Evolutionary conservation across 2,113 vertebrate species (phyloP).

Genomic region (Muntiacus reevesi): DNA sequence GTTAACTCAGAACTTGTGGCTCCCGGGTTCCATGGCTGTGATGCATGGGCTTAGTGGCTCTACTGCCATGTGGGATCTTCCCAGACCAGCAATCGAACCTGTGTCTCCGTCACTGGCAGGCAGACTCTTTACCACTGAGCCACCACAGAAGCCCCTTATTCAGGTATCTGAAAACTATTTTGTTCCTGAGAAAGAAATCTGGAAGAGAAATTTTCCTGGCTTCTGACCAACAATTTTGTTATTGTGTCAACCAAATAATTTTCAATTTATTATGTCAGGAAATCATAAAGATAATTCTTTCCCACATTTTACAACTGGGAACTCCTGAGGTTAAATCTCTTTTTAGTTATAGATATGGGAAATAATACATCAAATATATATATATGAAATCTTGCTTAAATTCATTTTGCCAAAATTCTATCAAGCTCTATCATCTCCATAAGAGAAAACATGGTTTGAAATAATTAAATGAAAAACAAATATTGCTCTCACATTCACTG

Average conservation of each 20-base stretch:
- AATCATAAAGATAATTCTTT: conserved; percentile 18
- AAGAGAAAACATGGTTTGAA: not conserved
- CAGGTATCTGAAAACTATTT: not conserved
- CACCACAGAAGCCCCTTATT: not conserved
- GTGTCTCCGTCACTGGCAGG: not conserved
- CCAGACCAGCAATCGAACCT: not conserved
- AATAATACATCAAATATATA: not conserved
- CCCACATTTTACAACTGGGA: conserved; percentile 1
- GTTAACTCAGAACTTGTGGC: not conserved
- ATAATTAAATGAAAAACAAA: not conserved
- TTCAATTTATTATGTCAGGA: conserved; percentile 3
- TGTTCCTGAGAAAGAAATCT: not conserved
- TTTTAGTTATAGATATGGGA: conserved; percentile 4
- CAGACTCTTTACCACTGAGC: not conserved
- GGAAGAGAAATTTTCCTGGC: not conserved
- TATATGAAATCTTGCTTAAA: not conserved
- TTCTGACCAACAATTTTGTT: conserved; percentile 2
- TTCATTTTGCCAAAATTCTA: not conserved
- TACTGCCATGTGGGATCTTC: not conserved
- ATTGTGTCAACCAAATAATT: conserved; percentile 34
- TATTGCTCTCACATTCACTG: not conserved
- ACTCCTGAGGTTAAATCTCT: not conserved
- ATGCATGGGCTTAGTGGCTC: not conserved
- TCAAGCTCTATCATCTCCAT: not conserved
- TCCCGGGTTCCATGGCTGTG: not conserved